phyloP scores from a whole-genome alignment of 2,888 invertebrate species.

The Eustalomyia histrio region DNA sequence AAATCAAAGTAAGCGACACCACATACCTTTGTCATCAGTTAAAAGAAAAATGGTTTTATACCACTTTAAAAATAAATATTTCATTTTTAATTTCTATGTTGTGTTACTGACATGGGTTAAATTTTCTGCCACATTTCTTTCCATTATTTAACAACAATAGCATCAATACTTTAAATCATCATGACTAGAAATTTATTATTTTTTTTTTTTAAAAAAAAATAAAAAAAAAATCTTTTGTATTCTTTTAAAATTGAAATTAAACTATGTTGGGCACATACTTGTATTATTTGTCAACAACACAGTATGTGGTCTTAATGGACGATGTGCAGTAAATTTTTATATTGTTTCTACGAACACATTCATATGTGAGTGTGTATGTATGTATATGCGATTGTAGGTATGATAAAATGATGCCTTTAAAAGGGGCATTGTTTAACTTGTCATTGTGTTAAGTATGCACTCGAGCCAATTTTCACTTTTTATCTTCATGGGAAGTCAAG shows the following conservation, averaged over 20 bases:
- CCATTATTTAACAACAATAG: not conserved
- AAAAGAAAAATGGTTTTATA: no score
- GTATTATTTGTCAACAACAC: slow-evolving; percentile 38
- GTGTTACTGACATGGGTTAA: not conserved
- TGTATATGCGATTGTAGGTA: not conserved
- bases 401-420: slow-evolving; percentile 1
- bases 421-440: slow-evolving; percentile 29
- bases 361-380: not conserved
- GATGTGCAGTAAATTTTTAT: slow-evolving; percentile 37
- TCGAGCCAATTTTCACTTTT: slow-evolving; percentile 28
- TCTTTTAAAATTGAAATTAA: not conserved
- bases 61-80: no score
- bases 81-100: no score
- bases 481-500: slow-evolving; percentile 2
- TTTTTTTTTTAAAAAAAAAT: not conserved
- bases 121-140: not conserved
- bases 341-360: not conserved
- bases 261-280: slow-evolving; percentile 25
- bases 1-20: no score
- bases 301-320: slow-evolving; percentile 29
- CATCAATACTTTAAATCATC: slow-evolving; percentile 16
- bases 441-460: slow-evolving; percentile 27
- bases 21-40: no score
- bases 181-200: slow-evolving; percentile 21
- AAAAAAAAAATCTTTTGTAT: slow-evolving; percentile 19